A percentile compares a stretch with the other conserved stretches of the same genome.
These are phyloP conservation scores for Fragum whitleyi DNA, from an alignment of 2,888 invertebrate genomes.

Conservation along the genomic window DNA sequence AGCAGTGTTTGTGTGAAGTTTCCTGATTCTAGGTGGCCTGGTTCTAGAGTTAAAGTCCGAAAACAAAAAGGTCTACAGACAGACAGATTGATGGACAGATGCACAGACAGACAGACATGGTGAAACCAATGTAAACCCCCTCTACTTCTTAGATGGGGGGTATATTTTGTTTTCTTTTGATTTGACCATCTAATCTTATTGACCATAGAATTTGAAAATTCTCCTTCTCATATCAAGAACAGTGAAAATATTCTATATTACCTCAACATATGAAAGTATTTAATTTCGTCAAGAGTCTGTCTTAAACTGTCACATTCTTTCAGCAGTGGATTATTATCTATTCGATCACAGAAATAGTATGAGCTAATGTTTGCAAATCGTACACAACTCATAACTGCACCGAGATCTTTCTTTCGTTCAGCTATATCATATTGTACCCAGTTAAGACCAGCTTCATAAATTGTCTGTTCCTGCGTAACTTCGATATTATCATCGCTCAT, in stretches of 20 bases:
- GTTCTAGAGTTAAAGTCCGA: no score
- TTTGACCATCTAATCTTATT: no score
- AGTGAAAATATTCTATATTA: conserved; percentile 4
- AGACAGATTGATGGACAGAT: no score
- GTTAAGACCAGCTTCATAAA: conserved; percentile 82
- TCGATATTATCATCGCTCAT: conserved; percentile 81
- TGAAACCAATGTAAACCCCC: no score
- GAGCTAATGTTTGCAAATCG: conserved; percentile 83
- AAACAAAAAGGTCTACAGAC: no score
- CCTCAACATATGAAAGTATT: conserved; percentile 82
- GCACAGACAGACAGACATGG: no score
- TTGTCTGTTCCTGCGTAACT: conserved; percentile 79
- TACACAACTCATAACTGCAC: conserved; percentile 80
- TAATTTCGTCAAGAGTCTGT: conserved; percentile 74
- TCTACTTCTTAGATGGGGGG: no score
- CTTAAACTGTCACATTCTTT: conserved; percentile 70
- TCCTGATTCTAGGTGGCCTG: no score
- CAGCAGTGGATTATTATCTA: conserved; percentile 76
- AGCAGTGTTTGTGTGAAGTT: no score
- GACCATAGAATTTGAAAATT: no score
- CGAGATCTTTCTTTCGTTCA: conserved; percentile 66
- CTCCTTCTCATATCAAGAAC: no score
- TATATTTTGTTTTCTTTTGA: no score
- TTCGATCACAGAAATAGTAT: conserved; percentile 84
- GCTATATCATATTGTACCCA: conserved; percentile 77